A percentile compares a stretch with the other conserved stretches of the same genome.
Evolutionary conservation across 2,113 vertebrate species (phyloP).

Genomic region (Rhinoderma darwinii): DNA sequence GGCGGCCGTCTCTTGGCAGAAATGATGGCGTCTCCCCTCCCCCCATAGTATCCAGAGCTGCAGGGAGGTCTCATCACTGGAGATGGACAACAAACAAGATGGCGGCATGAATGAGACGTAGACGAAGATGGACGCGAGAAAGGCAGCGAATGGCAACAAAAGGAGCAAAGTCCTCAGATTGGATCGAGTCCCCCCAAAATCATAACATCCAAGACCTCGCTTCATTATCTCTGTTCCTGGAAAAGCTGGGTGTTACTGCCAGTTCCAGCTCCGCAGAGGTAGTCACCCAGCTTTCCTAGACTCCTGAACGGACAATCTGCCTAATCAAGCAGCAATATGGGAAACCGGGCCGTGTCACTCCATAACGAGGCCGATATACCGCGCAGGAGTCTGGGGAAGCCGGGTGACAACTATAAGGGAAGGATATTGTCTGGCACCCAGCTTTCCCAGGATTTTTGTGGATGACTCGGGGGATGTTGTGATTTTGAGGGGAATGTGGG

Average conservation of each 20-base stretch:
- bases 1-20: slow-evolving; percentile 43
- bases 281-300: background rate
- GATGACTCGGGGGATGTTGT: too few species aligned
- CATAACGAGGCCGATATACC: background rate
- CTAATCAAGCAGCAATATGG: background rate
- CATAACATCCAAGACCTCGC: background rate
- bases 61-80: background rate
- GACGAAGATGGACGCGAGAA: background rate
- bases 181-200: background rate
- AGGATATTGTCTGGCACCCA: background rate
- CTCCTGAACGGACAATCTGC: background rate
- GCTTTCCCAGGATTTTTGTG: too few species aligned
- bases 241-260: background rate
- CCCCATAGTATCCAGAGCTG: background rate
- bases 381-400: background rate
- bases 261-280: background rate
- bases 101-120: background rate
- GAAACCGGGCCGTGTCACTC: too few species aligned
- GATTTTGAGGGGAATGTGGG: background rate
- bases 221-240: background rate
- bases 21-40: background rate
- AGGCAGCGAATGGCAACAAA: background rate
- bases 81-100: background rate
- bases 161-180: background rate
- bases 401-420: too few species aligned